phyloP scores from a whole-genome alignment of 2,113 vertebrate species.

The Arvicanthis niloticus region DNA sequence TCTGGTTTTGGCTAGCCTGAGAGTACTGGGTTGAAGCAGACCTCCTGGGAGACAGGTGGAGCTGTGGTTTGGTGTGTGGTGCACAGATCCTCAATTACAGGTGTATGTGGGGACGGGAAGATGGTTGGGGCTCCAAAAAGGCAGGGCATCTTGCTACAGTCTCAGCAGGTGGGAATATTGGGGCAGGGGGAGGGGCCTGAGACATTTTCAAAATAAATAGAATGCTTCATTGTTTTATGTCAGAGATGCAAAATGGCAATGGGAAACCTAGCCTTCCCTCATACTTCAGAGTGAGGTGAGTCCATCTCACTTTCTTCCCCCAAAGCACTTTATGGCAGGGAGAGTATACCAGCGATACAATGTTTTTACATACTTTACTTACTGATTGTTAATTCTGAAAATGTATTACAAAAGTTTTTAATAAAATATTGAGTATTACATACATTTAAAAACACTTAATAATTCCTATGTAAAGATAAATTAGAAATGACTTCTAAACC shows the following conservation, averaged over 20 bases:
- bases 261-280: not conserved
- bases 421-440: not conserved
- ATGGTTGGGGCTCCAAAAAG: too few species aligned
- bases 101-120: too few species aligned
- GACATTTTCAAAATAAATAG: constrained; percentile 45
- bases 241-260: not conserved
- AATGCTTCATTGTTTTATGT: constrained; percentile 33
- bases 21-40: too few species aligned
- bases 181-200: not conserved
- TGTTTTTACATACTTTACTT: not conserved
- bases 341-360: not conserved
- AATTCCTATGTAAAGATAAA: not conserved
- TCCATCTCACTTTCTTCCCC: not conserved
- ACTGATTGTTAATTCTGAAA: not conserved
- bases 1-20: too few species aligned
- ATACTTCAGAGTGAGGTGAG: not conserved
- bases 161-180: too few species aligned
- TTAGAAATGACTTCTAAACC: not conserved
- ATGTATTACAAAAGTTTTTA: not conserved
- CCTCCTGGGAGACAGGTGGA: too few species aligned
- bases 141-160: too few species aligned
- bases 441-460: not conserved
- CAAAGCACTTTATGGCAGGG: not conserved
- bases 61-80: too few species aligned
- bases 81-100: too few species aligned